Base-by-base conservation (phyloP, 2,797 vertebrate species). In the Diplodus puntazzo region DNA sequence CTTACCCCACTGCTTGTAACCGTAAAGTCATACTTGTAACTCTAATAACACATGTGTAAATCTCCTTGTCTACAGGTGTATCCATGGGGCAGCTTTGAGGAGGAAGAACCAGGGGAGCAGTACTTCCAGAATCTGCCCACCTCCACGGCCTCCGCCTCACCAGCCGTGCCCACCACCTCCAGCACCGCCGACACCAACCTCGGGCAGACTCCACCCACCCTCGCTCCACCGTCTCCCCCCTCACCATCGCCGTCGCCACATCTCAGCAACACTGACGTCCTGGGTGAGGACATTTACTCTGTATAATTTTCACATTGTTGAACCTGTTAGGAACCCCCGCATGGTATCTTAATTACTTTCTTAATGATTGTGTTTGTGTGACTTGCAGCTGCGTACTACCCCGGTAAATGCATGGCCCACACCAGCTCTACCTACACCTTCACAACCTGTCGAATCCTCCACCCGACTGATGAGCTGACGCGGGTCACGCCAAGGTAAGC, bases 341-440 rank as follows among this genome's bases (percentile, higher is more conserved):
- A 5, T 34, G 34, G 34, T 1, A 8, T 34, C 34, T 34, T 34
- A 9, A 34, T 34, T 34, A 1, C 0, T 34, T 34, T 9, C 34
- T 34, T 34, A 34, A 34, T 34, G 8, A 9, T 9, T 34, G 8
- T 66, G 16, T 78, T 59, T 65, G 20, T 34, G 11, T 21, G 3
- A 17, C 63, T 52, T 81, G 62, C 82, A 94, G 82, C 95, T 96
- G 97, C 96, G 21, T 96, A 97, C 91, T 97, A 98, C 89, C 98
- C 98, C 62, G 98, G 98, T 84, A 99, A 99, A 95, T 97, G 97
- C 94, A 98, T 99, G 97, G 98, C 97, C 82, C 97, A 99, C 95
- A 99, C 98, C 92, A 99, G 97, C 94, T 99, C 98, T 59, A 99
- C 98, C 71, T 99, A 98, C 95, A 99, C 98, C 85, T 99, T 98